Base-by-base conservation (phyloP, 2,888 invertebrate species). In the Drosophila aldrichi region DNA sequence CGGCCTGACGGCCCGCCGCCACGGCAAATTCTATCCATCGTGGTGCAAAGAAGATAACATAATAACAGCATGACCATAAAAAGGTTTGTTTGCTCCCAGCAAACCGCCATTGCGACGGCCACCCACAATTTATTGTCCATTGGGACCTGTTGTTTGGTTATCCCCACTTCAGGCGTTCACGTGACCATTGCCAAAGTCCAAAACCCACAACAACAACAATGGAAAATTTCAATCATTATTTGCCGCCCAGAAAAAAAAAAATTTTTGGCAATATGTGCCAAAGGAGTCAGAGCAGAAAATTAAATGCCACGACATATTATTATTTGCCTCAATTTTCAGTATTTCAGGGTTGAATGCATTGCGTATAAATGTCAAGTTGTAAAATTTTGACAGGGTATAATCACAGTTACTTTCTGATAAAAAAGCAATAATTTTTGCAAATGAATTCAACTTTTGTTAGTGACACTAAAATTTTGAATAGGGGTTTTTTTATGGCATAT, bases 51-150 rank as follows among this genome's bases (percentile, higher is more conserved):
- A 32, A 81, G 87, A 82, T 76, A 87, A 72, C 70, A 81, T 71
- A 78, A 81, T 76, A 81, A 81, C 73, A 71, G 61, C 58, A 63
- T 44, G 57, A 64, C 55, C 79, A 79, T 84, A 84, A 84, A 82
- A 70, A 72, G 85, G 82, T 79, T 79, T 74, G 71, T 61, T 88
- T 77, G 74, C 73, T 68, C 14, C 43, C n/a, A 60, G 63, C 64
- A 51, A 71, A 69, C 73, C 51, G 68, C 62, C 59, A 69, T 68
- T 52, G 65, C 62, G 56, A 40, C 38, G 52, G 65, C 64, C 59
- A 14, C 29, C 58, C 56, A 65, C 65, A 68, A 68, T 73, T 87
- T 78, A 81, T 73, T 75, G 75, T 61, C 55, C 48, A 48, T 46
- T 25, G 25, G 54, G 60, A 71, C 63, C 54, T 36, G 38, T 20